phyloP scores from a whole-genome alignment of 2,797 vertebrate species.

The Gallinago solitaria region DNA sequence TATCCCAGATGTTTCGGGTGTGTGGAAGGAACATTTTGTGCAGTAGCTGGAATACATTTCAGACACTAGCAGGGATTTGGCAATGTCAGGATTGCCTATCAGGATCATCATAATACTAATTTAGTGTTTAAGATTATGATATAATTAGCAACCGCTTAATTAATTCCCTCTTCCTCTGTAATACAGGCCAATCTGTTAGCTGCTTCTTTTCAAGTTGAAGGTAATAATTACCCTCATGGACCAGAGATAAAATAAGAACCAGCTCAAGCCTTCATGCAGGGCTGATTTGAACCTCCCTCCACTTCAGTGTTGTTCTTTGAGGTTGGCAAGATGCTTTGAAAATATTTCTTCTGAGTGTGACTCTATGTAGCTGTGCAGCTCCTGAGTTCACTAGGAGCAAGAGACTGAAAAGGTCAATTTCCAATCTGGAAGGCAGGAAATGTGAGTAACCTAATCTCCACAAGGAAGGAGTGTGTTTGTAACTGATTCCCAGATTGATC shows the following conservation, averaged over 20 bases:
- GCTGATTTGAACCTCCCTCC: conserved; percentile 13
- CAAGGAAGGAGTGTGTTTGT: neutral
- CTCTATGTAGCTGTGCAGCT: neutral
- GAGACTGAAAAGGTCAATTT: conserved; percentile 10
- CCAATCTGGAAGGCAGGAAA: neutral
- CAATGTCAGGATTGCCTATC: conserved; percentile 60
- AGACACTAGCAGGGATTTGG: conserved; percentile 32
- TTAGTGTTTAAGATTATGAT: conserved; percentile 60
- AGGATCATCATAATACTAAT: conserved; percentile 63
- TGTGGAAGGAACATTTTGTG: neutral
- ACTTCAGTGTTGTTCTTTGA: conserved; percentile 43
- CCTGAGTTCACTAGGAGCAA: neutral
- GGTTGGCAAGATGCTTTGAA: conserved; percentile 25
- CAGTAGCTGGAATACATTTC: neutral
- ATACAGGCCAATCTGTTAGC: conserved; percentile 56
- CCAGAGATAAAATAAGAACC: conserved; percentile 48
- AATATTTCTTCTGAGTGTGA: neutral
- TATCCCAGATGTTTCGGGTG: neutral
- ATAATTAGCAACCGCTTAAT: conserved; percentile 55
- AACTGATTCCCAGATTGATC: neutral
- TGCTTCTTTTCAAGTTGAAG: conserved; percentile 55
- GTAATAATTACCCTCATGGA: conserved; percentile 49
- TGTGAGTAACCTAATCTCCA: neutral
- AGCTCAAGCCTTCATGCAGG: conserved; percentile 25
- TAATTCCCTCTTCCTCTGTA: conserved; percentile 54